These are phyloP conservation scores for Philopedon plagiatum DNA, from an alignment of 2,888 invertebrate genomes.

Conservation along the genomic window DNA sequence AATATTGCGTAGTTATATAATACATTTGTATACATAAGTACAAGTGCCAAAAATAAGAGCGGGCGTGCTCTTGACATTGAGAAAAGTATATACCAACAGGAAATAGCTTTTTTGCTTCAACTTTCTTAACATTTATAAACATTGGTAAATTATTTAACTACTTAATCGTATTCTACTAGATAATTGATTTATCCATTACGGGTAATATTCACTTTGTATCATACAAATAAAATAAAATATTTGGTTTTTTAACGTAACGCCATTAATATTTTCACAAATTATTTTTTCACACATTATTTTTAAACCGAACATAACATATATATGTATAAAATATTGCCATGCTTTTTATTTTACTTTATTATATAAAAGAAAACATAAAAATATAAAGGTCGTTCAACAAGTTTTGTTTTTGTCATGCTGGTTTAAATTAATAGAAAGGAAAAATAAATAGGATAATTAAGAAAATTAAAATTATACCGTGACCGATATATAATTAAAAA, in stretches of 20 bases:
- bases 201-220: neutral
- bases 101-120: conserved; percentile 55
- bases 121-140: conserved; percentile 27
- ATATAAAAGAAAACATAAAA: no score
- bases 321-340: no score
- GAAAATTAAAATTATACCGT: no score
- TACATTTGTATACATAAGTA: conserved; percentile 64
- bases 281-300: no score
- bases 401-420: no score
- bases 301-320: no score
- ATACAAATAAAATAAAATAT: neutral
- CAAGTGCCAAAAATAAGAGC: conserved; percentile 63
- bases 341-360: no score
- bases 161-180: conserved; percentile 3
- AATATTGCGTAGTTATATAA: conserved; percentile 61
- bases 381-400: no score
- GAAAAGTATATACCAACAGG: conserved; percentile 59
- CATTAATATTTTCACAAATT: no score
- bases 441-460: no score
- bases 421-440: no score
- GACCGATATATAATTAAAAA: no score
- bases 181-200: neutral
- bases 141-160: conserved; percentile 18
- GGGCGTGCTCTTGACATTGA: conserved; percentile 59
- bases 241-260: neutral